Evolutionary conservation across 2,113 vertebrate genomes (phyloP), one percentile per base, ranked within the genome.

Genomic region (Phoenicopterus ruber): DNA sequence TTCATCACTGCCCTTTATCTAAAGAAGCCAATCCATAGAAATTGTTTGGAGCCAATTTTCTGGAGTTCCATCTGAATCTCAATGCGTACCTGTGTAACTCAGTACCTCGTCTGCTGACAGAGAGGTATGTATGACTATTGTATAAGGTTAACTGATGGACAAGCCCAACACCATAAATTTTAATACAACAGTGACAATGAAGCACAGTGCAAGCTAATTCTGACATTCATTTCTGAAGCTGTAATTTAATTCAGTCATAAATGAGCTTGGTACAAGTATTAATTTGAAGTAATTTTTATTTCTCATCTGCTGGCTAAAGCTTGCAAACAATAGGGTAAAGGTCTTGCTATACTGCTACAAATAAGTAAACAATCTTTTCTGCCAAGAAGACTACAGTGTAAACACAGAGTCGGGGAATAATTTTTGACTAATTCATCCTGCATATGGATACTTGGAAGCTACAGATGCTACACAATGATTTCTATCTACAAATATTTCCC

Each of bases 361-460:
- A 92, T 71, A 80, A 96, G 74, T 76, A 90, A 95, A 92, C 79
- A 74, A 11, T 76, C 36, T 55, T 82, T 88, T 82, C 82, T 94
- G 92, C 94, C 86, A 92, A 78, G 82, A 72, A 50, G 34, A 44
- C 76, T 88, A 34, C 72, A 91, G 74, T 65, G 47, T 94, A 86
- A 95, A 95, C 70, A 85, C 47, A 72, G 78, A 90, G 52, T 65
- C 42, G 73, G 71, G 88, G 88, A 90, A 92, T 93, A 85, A 86
- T 86, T 95, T 94, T 88, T 6, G 0, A 85, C 85, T 95, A 90
- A 96, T 95, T 89, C 65, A 54, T 90, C 82, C 25, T 55, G 73
- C 84, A 78, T 93, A 91, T 92, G 96, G 74, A 72, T 90, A 50
- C 63, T 96, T 86, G 59, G 65, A 91, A 90, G 58, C 84, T 94